These are phyloP conservation scores for Omphaloscelis lunosa DNA, from an alignment of 2,888 invertebrate genomes.

Conservation along the genomic window DNA sequence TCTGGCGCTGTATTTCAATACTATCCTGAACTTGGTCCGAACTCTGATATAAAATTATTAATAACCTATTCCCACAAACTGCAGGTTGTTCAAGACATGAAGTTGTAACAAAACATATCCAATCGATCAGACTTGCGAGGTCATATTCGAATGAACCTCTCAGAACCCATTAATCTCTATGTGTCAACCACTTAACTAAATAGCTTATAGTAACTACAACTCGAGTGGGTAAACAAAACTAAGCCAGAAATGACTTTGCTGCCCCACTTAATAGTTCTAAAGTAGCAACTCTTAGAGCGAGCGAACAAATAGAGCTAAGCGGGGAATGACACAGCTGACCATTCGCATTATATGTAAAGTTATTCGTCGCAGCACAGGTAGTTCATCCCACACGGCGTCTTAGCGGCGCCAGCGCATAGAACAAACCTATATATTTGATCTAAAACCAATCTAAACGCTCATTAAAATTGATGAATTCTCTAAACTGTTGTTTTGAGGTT, in stretches of 20 bases:
- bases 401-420: conserved; percentile 66
- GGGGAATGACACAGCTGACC: conserved; percentile 60
- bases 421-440: conserved; percentile 64
- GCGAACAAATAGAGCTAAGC: conserved; percentile 44
- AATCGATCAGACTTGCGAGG: conserved; percentile 28
- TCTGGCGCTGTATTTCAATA: not conserved
- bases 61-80: not conserved
- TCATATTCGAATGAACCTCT: conserved; percentile 55
- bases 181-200: conserved; percentile 49
- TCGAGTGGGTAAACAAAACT: conserved; percentile 52
- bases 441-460: conserved; percentile 65
- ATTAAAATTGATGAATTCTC: conserved; percentile 69
- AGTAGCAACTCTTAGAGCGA: conserved; percentile 25
- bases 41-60: not conserved
- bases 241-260: conserved; percentile 52
- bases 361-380: conserved; percentile 69
- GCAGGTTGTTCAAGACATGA: not conserved
- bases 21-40: not conserved
- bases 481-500: conserved; percentile 64
- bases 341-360: conserved; percentile 66
- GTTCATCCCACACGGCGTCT: conserved; percentile 71
- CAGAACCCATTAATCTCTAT: conserved; percentile 42
- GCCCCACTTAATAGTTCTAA: conserved; percentile 36
- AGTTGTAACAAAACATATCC: conserved; percentile 2
- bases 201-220: conserved; percentile 42